These are phyloP conservation scores for Emydoidea blandingii DNA, from an alignment of 2,797 vertebrate species.

Conservation along the genomic window DNA sequence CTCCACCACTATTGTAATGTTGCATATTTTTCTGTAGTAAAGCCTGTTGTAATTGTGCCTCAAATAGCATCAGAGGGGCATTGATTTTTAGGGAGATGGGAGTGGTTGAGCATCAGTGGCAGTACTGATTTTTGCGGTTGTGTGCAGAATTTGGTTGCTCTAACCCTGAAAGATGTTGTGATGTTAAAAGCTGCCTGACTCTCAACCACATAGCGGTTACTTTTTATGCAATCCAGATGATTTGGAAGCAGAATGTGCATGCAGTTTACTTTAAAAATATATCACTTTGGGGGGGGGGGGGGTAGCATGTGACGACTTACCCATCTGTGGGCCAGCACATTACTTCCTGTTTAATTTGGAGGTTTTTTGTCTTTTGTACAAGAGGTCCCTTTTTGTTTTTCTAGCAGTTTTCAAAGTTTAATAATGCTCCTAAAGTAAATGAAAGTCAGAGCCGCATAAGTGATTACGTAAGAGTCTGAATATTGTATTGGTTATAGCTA, in stretches of 20 bases:
- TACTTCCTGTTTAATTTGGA: constrained; percentile 82
- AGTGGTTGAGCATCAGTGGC: constrained; percentile 11
- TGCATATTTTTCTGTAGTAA: background rate
- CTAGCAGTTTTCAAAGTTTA: constrained; percentile 70
- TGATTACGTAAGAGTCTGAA: constrained; percentile 84
- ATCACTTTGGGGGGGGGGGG: constrained; percentile 56
- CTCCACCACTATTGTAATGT: background rate
- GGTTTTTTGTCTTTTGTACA: constrained; percentile 60
- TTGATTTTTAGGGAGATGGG: constrained; percentile 42
- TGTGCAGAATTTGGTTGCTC: constrained; percentile 50
- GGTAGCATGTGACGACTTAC: constrained; percentile 60
- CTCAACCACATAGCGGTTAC: constrained; percentile 74
- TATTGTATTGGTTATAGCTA: constrained; percentile 74
- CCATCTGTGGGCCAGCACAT: constrained; percentile 73
- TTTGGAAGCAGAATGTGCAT: constrained; percentile 73
- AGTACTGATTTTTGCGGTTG: constrained; percentile 46
- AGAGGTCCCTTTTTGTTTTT: constrained; percentile 69
- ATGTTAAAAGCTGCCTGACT: constrained; percentile 74
- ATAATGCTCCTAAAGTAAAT: constrained; percentile 76
- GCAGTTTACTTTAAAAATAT: constrained; percentile 77
- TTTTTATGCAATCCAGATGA: constrained; percentile 85
- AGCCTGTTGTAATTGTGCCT: background rate
- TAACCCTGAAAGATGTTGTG: constrained; percentile 73
- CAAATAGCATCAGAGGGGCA: background rate
- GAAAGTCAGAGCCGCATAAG: constrained; percentile 72